These are phyloP conservation scores for Eretmocerus hayati DNA, from an alignment of 2,888 invertebrate species.

Conservation along the genomic window DNA sequence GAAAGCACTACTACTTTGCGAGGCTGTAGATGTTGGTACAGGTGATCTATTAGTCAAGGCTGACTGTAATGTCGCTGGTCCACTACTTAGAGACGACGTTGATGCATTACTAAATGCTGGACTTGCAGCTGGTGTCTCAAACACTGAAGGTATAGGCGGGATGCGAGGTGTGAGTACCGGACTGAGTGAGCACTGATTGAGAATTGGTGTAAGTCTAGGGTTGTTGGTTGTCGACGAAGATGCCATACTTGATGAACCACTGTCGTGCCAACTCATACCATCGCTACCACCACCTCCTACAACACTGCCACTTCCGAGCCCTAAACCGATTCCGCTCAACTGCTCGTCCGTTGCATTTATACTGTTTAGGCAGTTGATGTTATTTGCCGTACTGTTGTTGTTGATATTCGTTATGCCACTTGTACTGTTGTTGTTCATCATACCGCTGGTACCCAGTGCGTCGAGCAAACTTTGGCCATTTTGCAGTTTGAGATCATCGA, in stretches of 20 bases:
- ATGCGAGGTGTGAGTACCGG: slow-evolving; percentile 33
- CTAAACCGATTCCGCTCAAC: no score
- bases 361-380: slow-evolving; percentile 22
- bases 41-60: slow-evolving; percentile 14
- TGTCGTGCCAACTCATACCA: slow-evolving; percentile 33
- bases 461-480: slow-evolving; percentile 30
- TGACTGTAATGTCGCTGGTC: neutral
- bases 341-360: slow-evolving; percentile 24
- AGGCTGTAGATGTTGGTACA: slow-evolving; percentile 1
- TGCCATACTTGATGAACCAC: slow-evolving; percentile 30
- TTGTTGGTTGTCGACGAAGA: slow-evolving; percentile 30
- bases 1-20: no score
- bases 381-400: slow-evolving; percentile 26
- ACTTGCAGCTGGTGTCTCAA: slow-evolving; percentile 37
- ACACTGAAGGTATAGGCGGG: slow-evolving; percentile 25
- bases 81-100: slow-evolving; percentile 35
- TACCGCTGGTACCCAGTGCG: neutral
- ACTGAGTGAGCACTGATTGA: slow-evolving; percentile 37
- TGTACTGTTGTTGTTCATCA: neutral
- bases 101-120: slow-evolving; percentile 43
- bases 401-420: neutral
- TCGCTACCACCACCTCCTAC: slow-evolving; percentile 18
- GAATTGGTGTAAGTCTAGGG: slow-evolving; percentile 38
- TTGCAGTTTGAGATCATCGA: slow-evolving; percentile 40
- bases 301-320: no score